Evolutionary conservation across 2,113 vertebrate genomes (phyloP).

Genomic region (Nycticryphes semicollaris): DNA sequence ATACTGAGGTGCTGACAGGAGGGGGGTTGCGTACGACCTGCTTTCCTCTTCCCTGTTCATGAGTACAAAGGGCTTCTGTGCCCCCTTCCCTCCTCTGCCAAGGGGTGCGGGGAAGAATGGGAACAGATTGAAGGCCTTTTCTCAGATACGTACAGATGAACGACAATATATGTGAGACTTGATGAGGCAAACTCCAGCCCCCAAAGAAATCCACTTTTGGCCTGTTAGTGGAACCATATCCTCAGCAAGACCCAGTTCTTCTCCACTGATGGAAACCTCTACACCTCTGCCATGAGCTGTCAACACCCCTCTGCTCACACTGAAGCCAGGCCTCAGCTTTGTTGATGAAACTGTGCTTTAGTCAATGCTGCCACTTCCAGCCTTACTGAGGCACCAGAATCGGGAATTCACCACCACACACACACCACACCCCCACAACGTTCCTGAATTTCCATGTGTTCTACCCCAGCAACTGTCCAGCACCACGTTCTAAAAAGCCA

Average conservation of each 20-base stretch:
- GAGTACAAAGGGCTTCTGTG: neutral
- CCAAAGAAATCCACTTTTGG: neutral
- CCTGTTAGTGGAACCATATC: neutral
- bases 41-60: neutral
- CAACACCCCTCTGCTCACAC: rapidly evolving
- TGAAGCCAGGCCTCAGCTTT: neutral
- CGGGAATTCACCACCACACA: neutral
- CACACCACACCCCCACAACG: rapidly evolving
- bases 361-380: rapidly evolving
- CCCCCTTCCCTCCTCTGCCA: too few species aligned
- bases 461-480: neutral
- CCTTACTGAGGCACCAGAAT: neutral
- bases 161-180: neutral
- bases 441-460: neutral
- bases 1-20: neutral
- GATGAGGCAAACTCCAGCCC: neutral
- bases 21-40: rapidly evolving
- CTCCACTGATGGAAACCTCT: neutral
- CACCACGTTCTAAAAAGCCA: neutral
- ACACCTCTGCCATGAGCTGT: neutral
- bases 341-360: neutral
- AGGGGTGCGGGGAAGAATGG: neutral
- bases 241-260: neutral
- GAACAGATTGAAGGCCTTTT: neutral
- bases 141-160: neutral